Evolutionary conservation across 2,113 vertebrate species (phyloP).

Genomic region (Aramus guarauna): DNA sequence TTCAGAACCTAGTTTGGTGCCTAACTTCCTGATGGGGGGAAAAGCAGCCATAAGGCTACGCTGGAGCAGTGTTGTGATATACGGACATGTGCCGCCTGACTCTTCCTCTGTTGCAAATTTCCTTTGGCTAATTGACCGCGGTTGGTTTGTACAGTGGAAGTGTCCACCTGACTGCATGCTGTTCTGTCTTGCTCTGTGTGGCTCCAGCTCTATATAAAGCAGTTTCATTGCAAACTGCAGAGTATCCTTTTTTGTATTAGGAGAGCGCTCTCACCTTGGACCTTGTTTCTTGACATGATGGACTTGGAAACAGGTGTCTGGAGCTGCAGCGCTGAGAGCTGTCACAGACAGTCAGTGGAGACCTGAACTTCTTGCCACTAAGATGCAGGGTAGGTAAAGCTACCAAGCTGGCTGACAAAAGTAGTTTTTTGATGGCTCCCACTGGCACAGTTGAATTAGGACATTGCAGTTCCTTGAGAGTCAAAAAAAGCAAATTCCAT

Average conservation of each 20-base stretch:
- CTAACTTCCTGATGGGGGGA: not conserved
- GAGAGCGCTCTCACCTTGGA: not conserved
- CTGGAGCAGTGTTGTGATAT: no score
- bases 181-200: not conserved
- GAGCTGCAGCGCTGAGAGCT: not conserved
- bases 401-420: not conserved
- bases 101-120: not conserved
- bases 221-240: not conserved
- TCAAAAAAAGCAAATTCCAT: not conserved
- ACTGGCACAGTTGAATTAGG: not conserved
- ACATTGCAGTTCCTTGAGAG: not conserved
- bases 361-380: not conserved
- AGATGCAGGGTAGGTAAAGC: not conserved
- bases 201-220: not conserved
- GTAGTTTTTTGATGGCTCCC: not conserved
- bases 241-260: not conserved
- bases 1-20: not conserved
- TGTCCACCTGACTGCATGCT: not conserved
- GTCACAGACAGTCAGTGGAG: not conserved
- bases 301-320: not conserved
- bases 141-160: not conserved
- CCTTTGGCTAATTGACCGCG: not conserved
- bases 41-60: not conserved
- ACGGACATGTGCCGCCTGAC: accelerated
- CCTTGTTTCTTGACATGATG: not conserved